These are phyloP conservation scores for Calephelis nemesis DNA, from an alignment of 1,140 invertebrate genomes.

Conservation along the genomic window DNA sequence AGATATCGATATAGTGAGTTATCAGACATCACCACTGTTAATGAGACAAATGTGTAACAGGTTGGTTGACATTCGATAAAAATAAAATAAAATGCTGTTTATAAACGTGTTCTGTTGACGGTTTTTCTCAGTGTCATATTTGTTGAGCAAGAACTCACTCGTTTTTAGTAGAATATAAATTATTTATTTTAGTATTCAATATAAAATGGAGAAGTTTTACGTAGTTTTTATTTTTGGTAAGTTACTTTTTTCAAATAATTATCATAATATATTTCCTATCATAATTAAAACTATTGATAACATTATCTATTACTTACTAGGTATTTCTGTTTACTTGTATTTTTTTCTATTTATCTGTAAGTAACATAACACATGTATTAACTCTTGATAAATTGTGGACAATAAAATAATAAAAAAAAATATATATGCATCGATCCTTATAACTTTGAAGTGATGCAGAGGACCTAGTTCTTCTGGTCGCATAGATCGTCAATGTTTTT, in stretches of 20 bases:
- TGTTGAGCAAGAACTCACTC: background rate
- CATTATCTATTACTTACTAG: no score
- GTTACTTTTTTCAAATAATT: constrained; percentile 7
- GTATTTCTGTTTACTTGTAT: no score
- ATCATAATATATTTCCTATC: background rate
- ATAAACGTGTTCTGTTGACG: background rate
- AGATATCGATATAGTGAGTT: background rate
- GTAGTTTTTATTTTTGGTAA: constrained; percentile 34
- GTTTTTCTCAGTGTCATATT: background rate
- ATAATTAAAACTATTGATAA: no score
- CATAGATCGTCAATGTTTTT: no score
- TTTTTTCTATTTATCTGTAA: no score
- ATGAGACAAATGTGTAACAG: background rate
- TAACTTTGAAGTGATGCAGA: no score
- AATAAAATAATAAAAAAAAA: no score
- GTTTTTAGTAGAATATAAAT: background rate
- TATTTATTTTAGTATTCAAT: constrained; percentile 15
- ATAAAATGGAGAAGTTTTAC: constrained; percentile 33
- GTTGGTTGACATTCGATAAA: constrained; percentile 5
- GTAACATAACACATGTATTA: no score
- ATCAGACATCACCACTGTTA: background rate
- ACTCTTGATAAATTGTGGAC: no score
- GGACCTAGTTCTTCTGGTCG: no score
- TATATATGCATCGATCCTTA: no score
- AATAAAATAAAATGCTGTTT: constrained; percentile 1